Base-by-base conservation (phyloP, 1,140 invertebrate species). In the Bombus terrestris region DNA sequence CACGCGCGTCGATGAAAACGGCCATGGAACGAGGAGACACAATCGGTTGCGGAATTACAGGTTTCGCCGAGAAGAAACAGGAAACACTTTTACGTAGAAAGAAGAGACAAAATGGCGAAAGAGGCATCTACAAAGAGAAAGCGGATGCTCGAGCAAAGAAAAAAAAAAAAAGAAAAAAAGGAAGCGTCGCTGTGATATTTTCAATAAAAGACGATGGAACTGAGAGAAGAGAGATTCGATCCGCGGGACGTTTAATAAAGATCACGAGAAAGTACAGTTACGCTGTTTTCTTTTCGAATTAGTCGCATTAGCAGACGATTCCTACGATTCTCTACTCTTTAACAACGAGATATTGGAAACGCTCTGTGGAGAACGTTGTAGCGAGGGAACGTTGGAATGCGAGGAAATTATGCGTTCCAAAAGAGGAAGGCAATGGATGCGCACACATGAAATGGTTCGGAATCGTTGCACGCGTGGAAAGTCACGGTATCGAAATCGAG, bases 231-330 rank as follows among this genome's bases (percentile, higher is more conserved):
- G 75, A 77, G 59, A 62, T 64, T 41, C 57, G 25, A 77, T 77
- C 28, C 35, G 13, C 0, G 13, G 25, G 18, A n/a, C 6, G 37
- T 13, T 41, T 62, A 22, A 41, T 77, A 77, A 77, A 41, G 62
- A 77, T 77, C 59, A n/a, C 37, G 53, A 64, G 75, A 64, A 77
- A 77, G 75, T 77, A 41, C 28, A 28, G 28, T 53, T 35, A 75
- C n/a, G 32, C n/a, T 25, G 73, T 75, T 75, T 53, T 35, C 73
- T 74, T 74, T 53, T 74, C 43, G 43, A 53, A 53, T 74, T 75
- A 75, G 43, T 75, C 43, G 73, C 73, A 53, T 75, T 75, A 47
- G 73, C 28, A 6, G 43, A 15, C 43, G 47, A 75, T 75, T 75
- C 53, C 75, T 28, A 13, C 35, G 53, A 59, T 62, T 62, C 35